Percentiles rank a stretch among this genome's conserved stretches.
phyloP scores from a whole-genome alignment of 2,113 vertebrate genomes.

The Microtus ochrogaster region DNA sequence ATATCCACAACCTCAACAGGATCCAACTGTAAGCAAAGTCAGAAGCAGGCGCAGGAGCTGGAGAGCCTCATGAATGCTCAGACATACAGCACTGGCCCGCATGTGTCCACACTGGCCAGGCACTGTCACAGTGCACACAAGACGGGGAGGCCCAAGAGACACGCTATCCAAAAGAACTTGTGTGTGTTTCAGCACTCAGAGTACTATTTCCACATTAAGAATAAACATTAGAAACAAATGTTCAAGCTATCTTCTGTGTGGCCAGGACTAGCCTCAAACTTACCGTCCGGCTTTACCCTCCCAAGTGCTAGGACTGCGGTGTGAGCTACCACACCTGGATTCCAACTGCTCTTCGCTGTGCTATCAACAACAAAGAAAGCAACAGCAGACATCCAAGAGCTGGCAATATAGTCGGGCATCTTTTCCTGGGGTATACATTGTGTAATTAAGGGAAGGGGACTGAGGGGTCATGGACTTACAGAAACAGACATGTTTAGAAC shows the following conservation, averaged over 20 bases:
- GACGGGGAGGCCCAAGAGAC: constrained; percentile 52
- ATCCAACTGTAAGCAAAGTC: background rate
- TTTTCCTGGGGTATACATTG: background rate
- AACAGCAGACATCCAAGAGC: background rate
- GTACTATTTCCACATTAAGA: constrained; percentile 44
- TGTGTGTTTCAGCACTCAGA: background rate
- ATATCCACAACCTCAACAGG: background rate
- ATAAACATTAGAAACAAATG: background rate
- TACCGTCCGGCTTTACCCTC: background rate
- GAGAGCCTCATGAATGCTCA: background rate
- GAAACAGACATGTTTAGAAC: background rate
- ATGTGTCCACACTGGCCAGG: constrained; percentile 20
- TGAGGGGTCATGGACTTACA: background rate
- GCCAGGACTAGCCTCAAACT: background rate
- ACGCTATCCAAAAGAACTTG: constrained; percentile 7
- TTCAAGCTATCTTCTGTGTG: background rate
- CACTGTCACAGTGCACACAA: constrained; percentile 36
- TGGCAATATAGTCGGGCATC: background rate
- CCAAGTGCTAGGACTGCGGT: background rate
- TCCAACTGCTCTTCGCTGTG: background rate
- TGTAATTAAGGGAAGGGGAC: constrained; percentile 17
- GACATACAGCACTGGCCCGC: background rate
- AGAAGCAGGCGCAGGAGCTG: background rate
- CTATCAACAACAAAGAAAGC: constrained; percentile 47
- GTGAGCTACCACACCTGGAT: background rate